Evolutionary conservation across 2,888 invertebrate species (phyloP).

Genomic region (Steromphala cineraria): DNA sequence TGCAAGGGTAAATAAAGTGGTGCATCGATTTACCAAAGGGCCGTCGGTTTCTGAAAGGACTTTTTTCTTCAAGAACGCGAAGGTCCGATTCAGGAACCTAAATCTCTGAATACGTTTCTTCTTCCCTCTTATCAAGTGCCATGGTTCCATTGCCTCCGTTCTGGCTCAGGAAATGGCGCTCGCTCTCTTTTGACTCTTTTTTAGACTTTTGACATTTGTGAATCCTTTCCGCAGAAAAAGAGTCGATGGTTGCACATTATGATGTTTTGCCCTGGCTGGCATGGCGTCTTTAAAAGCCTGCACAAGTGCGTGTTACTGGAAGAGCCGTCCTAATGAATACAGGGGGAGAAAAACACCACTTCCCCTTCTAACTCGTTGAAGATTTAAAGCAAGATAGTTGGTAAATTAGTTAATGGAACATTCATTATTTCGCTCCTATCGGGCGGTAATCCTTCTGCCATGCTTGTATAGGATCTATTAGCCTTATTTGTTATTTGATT

Average conservation of each 20-base stretch:
- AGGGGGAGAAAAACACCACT: conserved; percentile 29
- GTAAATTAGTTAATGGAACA: conserved; percentile 41
- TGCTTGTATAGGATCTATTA: conserved; percentile 26
- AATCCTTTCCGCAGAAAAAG: conserved; percentile 13
- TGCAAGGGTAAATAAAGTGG: too few relatives aligned
- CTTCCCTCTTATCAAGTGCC: too few relatives aligned
- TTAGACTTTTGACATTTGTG: conserved; percentile 14
- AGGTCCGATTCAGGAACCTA: too few relatives aligned
- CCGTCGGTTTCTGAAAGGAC: too few relatives aligned
- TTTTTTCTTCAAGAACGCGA: too few relatives aligned
- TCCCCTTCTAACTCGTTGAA: conserved; percentile 18
- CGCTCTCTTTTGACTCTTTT: conserved; percentile 3
- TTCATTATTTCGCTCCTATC: conserved; percentile 37
- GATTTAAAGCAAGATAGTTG: conserved; percentile 24
- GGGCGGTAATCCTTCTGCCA: conserved; percentile 22
- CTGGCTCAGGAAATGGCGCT: background rate
- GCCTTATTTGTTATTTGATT: conserved; percentile 33
- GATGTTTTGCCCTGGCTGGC: background rate
- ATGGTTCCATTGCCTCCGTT: too few relatives aligned
- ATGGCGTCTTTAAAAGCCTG: background rate
- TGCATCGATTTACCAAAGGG: too few relatives aligned
- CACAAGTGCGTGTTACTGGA: background rate
- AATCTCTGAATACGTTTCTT: too few relatives aligned
- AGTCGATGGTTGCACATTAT: background rate
- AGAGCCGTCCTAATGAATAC: conserved; percentile 26